A percentile compares a stretch with the other conserved stretches of the same genome.
Evolutionary conservation across 2,797 vertebrate species (phyloP).

Genomic region (Coranthus polyacanthus): DNA sequence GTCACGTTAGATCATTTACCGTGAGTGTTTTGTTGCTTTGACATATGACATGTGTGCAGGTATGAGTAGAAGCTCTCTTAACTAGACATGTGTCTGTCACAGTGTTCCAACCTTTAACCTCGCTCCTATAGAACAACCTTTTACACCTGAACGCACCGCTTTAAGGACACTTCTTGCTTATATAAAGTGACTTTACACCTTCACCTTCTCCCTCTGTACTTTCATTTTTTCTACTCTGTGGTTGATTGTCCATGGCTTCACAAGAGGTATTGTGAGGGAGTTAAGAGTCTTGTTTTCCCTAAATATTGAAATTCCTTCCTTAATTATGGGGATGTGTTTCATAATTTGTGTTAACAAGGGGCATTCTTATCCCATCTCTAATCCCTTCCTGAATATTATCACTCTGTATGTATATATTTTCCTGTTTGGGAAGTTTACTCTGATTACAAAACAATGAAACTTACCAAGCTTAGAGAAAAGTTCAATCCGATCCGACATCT

Average conservation of each 20-base stretch:
- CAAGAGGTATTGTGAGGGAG: conserved; percentile 33
- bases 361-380: conserved; percentile 57
- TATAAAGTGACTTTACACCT: conserved; percentile 31
- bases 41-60: conserved; percentile 3
- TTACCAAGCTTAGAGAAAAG: conserved; percentile 40
- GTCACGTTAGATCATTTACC: neutral
- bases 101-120: conserved; percentile 28
- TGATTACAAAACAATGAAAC: conserved; percentile 58
- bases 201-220: conserved; percentile 19
- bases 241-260: conserved; percentile 34
- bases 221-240: conserved; percentile 29
- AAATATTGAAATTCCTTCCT: conserved; percentile 67
- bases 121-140: conserved; percentile 7
- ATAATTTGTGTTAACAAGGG: conserved; percentile 73
- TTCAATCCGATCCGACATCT: conserved; percentile 36
- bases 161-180: neutral
- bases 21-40: neutral
- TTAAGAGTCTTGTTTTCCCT: conserved; percentile 62
- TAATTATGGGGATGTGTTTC: conserved; percentile 74
- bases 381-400: conserved; percentile 70
- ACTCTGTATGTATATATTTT: conserved; percentile 39
- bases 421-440: conserved; percentile 56
- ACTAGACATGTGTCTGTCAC: conserved; percentile 12
- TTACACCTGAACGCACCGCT: conserved; percentile 4
- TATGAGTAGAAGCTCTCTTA: neutral